Base-by-base conservation (phyloP, 2,113 vertebrate genomes). In the Pseudonaja textilis region DNA sequence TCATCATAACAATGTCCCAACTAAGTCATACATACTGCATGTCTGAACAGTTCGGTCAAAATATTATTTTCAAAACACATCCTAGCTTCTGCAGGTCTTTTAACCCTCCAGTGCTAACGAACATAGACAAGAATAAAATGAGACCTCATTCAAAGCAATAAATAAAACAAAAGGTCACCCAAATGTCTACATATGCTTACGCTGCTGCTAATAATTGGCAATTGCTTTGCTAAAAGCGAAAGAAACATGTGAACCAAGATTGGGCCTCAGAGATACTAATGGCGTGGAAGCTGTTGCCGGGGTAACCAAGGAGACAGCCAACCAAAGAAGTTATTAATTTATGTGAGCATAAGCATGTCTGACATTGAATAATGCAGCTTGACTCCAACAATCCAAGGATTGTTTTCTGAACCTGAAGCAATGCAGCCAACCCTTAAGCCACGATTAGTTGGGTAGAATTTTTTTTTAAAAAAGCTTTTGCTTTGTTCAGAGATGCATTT, bases 261-360 rank as follows among this genome's bases (percentile, higher is more conserved):
- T 96, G 95, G 96, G 97, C 97, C 97, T 98, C 96, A 96, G 98
- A 98, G 98, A 98, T 97, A 96, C 97, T 98, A 94, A 95, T 97
- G 97, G 97, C 96, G 96, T 97, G 96, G 98, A 96, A 98, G 97
- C 50, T 42, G 98, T 99, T 99, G 96, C 98, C 97, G 98, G 99
- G 98, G 97, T 95, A 96, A 99, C 97, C 5, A 94, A 97, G 97
- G 98, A 96, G 96, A 91, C 97, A 95, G 96, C 95, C 95, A 93
- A 98, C 96, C 97, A 96, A 97, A 96, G 97, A 98, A 98, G 98
- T 98, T 98, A 96, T 97, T 97, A 98, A 97, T 98, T 97, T 97
- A 97, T 96, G 1, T 92, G 95, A 98, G 97, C 96, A 93, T 95
- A 90, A 96, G 94, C 95, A 93, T 95, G 94, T 89, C 93, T 97